Percentiles rank a stretch among this genome's conserved stretches.
Evolutionary conservation across 35 echinoderm and acorn worm species (phyloP).

Genomic region (Acanthaster planci): DNA sequence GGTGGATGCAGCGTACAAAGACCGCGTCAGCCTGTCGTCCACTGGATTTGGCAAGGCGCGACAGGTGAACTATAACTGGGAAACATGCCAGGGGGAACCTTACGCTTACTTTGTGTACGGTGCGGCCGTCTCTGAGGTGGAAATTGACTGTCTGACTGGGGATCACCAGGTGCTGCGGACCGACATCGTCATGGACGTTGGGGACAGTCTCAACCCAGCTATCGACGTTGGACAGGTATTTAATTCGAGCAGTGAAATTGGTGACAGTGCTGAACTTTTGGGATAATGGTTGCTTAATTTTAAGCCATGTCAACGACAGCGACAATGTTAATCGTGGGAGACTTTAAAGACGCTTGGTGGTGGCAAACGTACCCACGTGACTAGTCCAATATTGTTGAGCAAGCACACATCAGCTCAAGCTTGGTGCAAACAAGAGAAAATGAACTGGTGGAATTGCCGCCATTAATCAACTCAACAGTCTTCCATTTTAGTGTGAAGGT

Average conservation of each 20-base stretch:
- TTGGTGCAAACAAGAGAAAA: too few relatives aligned
- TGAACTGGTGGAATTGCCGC: too few relatives aligned
- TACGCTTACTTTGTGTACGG: constrained; percentile 65
- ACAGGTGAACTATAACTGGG: constrained; percentile 6
- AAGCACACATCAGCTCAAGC: too few relatives aligned
- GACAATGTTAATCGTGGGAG: too few relatives aligned
- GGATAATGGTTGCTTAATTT: too few relatives aligned
- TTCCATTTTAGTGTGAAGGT: too few relatives aligned
- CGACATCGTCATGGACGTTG: constrained; percentile 96
- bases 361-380: too few relatives aligned
- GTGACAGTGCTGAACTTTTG: too few relatives aligned
- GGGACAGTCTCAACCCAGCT: constrained; percentile 77
- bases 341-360: too few relatives aligned
- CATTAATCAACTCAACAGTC: too few relatives aligned
- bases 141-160: constrained; percentile 81
- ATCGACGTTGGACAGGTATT: constrained; percentile 84
- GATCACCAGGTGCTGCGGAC: constrained; percentile 71
- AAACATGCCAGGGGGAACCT: constrained; percentile 27
- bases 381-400: too few relatives aligned
- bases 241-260: neutral
- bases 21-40: constrained; percentile 72
- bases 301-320: too few relatives aligned
- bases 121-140: constrained; percentile 69
- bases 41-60: constrained; percentile 54
- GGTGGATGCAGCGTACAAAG: constrained; percentile 69